A percentile compares a stretch with the other conserved stretches of the same genome.
These are phyloP conservation scores for Megaceryle alcyon DNA, from an alignment of 2,797 vertebrate genomes.

Conservation along the genomic window DNA sequence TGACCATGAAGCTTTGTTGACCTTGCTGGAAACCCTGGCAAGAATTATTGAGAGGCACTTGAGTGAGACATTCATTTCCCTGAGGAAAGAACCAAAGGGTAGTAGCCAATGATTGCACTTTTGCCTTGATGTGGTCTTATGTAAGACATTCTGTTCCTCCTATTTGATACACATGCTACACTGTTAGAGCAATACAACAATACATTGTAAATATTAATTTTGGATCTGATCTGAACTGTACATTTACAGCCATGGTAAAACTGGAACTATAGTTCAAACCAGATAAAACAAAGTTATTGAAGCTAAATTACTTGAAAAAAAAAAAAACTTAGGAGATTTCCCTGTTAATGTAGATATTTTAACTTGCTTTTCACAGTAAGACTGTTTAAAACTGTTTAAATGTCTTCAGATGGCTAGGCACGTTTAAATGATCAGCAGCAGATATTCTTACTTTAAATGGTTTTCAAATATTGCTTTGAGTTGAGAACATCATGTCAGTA, in stretches of 20 bases:
- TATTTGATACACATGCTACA: not conserved
- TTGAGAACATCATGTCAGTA: not conserved
- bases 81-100: constrained; percentile 14
- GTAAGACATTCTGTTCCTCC: constrained; percentile 7
- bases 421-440: constrained; percentile 27
- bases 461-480: not conserved
- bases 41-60: constrained; percentile 58
- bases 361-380: not conserved
- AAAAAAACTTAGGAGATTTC: not conserved
- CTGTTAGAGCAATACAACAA: not conserved
- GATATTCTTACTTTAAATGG: constrained; percentile 1
- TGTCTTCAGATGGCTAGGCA: not conserved
- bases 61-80: constrained; percentile 27
- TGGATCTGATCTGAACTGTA: not conserved
- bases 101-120: constrained; percentile 48
- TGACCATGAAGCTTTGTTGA: constrained; percentile 64
- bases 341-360: not conserved
- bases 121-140: not conserved
- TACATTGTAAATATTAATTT: not conserved
- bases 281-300: not conserved
- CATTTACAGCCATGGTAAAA: not conserved
- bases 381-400: not conserved
- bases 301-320: not conserved
- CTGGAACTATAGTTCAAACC: not conserved
- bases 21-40: constrained; percentile 47